Evolutionary conservation across 1,140 invertebrate genomes (phyloP).

Genomic region (Drosophila kurseongensis): DNA sequence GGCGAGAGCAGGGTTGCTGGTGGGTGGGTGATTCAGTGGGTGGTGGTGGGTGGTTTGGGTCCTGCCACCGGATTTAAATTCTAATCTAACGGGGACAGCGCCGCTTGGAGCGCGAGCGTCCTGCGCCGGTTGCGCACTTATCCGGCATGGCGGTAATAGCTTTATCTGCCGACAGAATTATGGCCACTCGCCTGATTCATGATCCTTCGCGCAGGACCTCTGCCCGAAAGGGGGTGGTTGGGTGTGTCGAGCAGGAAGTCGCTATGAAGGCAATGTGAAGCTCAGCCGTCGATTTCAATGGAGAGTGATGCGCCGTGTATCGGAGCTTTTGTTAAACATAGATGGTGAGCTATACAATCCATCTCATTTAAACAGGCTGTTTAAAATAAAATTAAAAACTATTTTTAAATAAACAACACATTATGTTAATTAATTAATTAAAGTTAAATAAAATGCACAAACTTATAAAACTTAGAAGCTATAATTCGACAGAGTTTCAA

Average conservation of each 20-base stretch:
- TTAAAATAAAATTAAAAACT: background rate
- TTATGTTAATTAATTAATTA: background rate
- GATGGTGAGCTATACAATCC: slow-evolving; percentile 9
- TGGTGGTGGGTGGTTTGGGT: slow-evolving; percentile 13
- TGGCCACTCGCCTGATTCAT: slow-evolving; percentile 74
- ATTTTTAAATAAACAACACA: background rate
- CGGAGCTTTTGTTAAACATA: slow-evolving; percentile 16
- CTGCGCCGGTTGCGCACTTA: slow-evolving; percentile 59
- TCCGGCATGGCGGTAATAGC: slow-evolving; percentile 79
- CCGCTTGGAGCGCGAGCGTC: slow-evolving; percentile 32
- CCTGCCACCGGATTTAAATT: slow-evolving; percentile 73
- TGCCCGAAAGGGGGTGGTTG: slow-evolving; percentile 7
- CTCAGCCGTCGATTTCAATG: slow-evolving; percentile 56
- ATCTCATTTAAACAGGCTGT: background rate
- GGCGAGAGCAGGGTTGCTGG: slow-evolving; percentile 29
- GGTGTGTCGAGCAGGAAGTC: slow-evolving; percentile 44
- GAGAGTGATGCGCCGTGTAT: slow-evolving; percentile 42
- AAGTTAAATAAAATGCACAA: no score
- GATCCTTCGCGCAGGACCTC: slow-evolving; percentile 51
- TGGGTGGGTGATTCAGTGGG: slow-evolving; percentile 19
- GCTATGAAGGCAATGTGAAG: slow-evolving; percentile 38
- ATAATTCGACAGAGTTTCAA: no score
- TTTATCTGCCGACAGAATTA: slow-evolving; percentile 82
- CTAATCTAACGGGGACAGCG: slow-evolving; percentile 71
- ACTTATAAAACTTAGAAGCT: no score